These are phyloP conservation scores for Erebia epiphron DNA, from an alignment of 2,888 invertebrate genomes.

Conservation along the genomic window DNA sequence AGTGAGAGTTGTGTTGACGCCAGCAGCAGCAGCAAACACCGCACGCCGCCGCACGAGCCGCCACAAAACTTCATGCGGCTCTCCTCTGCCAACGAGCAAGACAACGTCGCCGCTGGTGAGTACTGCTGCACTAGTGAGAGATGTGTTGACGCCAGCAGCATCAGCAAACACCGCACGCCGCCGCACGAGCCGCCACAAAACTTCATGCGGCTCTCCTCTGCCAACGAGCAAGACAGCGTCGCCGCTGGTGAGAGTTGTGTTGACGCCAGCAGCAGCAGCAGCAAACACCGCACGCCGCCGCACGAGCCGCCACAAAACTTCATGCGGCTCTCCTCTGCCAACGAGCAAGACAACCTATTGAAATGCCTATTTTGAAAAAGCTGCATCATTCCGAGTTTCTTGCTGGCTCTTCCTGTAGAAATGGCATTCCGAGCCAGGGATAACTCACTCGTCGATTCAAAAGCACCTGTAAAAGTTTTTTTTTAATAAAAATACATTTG, in stretches of 20 bases:
- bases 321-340: conserved; percentile 69
- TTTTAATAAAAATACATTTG: too few relatives aligned
- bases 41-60: conserved; percentile 61
- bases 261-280: conserved; percentile 53
- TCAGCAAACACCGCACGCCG: conserved; percentile 65
- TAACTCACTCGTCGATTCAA: too few relatives aligned
- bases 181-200: conserved; percentile 63
- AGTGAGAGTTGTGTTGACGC: conserved; percentile 33
- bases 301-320: conserved; percentile 66
- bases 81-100: conserved; percentile 71
- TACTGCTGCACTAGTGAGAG: not conserved
- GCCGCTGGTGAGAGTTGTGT: conserved; percentile 58
- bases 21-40: conserved; percentile 67
- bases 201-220: conserved; percentile 69
- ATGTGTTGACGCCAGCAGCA: conserved; percentile 52
- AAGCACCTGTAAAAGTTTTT: too few relatives aligned
- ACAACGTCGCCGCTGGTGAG: conserved; percentile 66
- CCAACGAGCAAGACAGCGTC: conserved; percentile 72
- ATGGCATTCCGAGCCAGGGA: too few relatives aligned
- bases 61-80: conserved; percentile 69
- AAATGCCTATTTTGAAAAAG: too few relatives aligned
- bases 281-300: conserved; percentile 63
- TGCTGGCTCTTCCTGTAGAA: too few relatives aligned
- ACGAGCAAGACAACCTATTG: conserved; percentile 62
- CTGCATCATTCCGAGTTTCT: too few relatives aligned